phyloP scores from a whole-genome alignment of 2,888 invertebrate species.

The Torymus auratus region DNA sequence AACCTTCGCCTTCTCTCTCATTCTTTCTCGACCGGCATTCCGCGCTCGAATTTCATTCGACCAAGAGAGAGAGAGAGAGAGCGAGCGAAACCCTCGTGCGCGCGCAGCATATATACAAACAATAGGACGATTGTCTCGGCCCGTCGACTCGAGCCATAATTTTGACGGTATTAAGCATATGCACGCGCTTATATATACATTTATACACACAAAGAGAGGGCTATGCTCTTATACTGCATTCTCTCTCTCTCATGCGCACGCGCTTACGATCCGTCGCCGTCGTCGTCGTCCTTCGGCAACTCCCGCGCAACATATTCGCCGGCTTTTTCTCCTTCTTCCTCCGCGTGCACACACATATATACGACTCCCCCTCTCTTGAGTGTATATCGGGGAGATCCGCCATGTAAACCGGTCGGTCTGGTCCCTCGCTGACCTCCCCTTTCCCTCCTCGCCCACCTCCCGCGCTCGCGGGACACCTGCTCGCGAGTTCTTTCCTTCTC shows the following conservation, averaged over 20 bases:
- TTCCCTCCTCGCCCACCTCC: conserved; percentile 56
- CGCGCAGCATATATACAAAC: conserved; percentile 27
- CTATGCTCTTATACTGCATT: too few species aligned
- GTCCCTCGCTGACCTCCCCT: conserved; percentile 66
- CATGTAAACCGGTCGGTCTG: conserved; percentile 76
- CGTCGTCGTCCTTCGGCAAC: conserved; percentile 11
- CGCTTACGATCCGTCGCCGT: not conserved
- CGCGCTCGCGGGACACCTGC: conserved; percentile 71
- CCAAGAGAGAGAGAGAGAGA: too few species aligned
- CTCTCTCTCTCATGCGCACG: too few species aligned
- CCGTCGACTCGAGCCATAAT: conserved; percentile 38
- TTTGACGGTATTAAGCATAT: conserved; percentile 52
- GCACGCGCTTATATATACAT: conserved; percentile 24
- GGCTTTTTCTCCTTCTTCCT: conserved; percentile 37
- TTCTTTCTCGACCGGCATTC: not conserved
- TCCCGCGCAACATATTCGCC: conserved; percentile 49
- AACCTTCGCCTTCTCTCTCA: too few species aligned
- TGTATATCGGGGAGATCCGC: conserved; percentile 61
- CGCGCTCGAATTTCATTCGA: not conserved
- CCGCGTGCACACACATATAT: not conserved
- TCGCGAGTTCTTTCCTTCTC: conserved; percentile 61
- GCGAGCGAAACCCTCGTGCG: not conserved
- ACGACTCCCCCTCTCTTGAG: not conserved
- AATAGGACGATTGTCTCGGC: conserved; percentile 39
- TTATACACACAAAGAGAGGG: conserved; percentile 7